A percentile compares a stretch with the other conserved stretches of the same genome.
phyloP scores from a whole-genome alignment of 2,797 vertebrate species.

The Aphelocoma californica region DNA sequence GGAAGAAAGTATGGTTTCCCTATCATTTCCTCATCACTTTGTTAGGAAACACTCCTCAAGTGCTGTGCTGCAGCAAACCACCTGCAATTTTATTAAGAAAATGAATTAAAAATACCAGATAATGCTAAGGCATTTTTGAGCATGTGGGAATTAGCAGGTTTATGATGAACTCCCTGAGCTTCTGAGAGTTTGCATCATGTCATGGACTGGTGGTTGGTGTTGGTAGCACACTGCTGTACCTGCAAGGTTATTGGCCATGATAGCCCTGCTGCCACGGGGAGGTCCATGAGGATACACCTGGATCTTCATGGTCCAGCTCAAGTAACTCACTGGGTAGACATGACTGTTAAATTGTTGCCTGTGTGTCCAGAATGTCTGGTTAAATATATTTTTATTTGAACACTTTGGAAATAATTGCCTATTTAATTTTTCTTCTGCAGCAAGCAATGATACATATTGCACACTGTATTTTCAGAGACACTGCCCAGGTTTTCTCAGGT shows the following conservation, averaged over 20 bases:
- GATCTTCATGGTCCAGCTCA: neutral
- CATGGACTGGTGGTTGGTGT: neutral
- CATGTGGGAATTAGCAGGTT: neutral
- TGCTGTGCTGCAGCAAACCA: neutral
- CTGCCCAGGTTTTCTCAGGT: neutral
- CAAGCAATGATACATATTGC: neutral
- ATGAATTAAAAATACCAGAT: neutral
- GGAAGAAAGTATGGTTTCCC: neutral
- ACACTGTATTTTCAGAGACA: neutral
- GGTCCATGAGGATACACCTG: neutral
- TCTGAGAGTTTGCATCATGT: neutral
- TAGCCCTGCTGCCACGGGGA: neutral
- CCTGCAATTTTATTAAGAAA: neutral
- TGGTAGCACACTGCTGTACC: neutral
- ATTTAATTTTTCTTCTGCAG: neutral
- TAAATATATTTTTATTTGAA: neutral
- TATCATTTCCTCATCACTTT: neutral
- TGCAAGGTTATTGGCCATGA: fast-evolving
- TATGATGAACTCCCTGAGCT: neutral
- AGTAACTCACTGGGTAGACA: neutral
- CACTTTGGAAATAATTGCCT: neutral
- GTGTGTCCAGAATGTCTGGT: neutral
- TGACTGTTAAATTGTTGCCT: neutral
- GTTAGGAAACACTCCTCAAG: neutral
- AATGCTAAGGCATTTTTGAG: neutral